Base-by-base conservation (phyloP, 2,113 vertebrate genomes). In the Balaenoptera acutorostrata region DNA sequence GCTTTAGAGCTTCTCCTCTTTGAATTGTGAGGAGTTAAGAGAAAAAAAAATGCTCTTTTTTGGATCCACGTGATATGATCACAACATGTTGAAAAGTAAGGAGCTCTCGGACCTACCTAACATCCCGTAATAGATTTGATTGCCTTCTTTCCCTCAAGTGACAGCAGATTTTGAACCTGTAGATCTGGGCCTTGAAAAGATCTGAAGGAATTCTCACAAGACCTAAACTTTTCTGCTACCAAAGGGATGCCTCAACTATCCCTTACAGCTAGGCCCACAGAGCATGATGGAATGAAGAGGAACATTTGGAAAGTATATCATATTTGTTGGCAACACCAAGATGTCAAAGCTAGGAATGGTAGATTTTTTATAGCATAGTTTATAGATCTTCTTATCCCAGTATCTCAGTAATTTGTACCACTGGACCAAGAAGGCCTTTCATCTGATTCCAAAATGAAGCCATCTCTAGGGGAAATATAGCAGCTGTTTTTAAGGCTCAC, bases 391-490 rank as follows among this genome's bases (percentile, higher is more conserved):
- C 72, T 88, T 87, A 75, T 44, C 55, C 41, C 41, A 81, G 36
- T 68, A 41, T 92, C 61, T 83, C 27, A 59, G 90, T 93, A 91
- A 95, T 96, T 83, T 92, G 68, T 59, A 87, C 78, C 61, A 89
- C 9, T 20, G 68, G 93, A 97, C 91, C 46, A 39, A 82, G 18
- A 77, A 92, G 20, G 86, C 33, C 74, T 97, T 98, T 98, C 81
- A 90, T 95, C 86, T 20, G 5, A 66, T 97, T 97, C 93, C 93
- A 98, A 89, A 97, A 89, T 63, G 74, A 57, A 96, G 82, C 39
- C 63, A 95, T 91, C 68, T 97, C 86, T 66, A 49, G 82, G 63
- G 75, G 15, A 96, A 83, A 41, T 4, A 23, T 61, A 63, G 75
- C 49, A 93, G 93, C 77, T 97, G 83, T 66, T 85, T 96, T 87